Percentiles rank a stretch among this genome's conserved stretches.
Evolutionary conservation across 2,888 invertebrate species (phyloP).

Genomic region (Drosophila rubida): DNA sequence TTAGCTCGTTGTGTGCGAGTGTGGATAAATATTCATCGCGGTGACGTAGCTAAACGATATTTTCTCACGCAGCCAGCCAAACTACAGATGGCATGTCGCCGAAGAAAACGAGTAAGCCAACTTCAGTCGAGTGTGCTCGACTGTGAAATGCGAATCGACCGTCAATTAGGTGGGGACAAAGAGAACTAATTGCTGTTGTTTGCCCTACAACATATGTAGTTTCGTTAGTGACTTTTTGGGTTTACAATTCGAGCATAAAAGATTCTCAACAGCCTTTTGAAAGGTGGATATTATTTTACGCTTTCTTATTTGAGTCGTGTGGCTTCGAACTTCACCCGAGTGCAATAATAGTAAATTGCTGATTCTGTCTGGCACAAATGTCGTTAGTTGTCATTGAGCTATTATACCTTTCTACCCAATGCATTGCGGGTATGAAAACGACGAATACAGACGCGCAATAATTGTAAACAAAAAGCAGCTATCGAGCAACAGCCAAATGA

Average conservation of each 20-base stretch:
- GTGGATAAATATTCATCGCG: conserved; percentile 8
- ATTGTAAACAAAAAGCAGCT: conserved; percentile 49
- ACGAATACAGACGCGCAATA: conserved; percentile 38
- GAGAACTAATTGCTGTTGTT: too few species aligned
- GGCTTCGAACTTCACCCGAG: too few species aligned
- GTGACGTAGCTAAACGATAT: conserved; percentile 42
- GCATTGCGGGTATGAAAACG: conserved; percentile 9
- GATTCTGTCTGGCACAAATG: background rate
- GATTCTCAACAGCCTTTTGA: too few species aligned
- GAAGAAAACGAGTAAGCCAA: background rate
- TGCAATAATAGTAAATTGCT: background rate
- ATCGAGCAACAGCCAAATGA: conserved; percentile 36
- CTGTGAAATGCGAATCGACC: background rate
- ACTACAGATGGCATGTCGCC: conserved; percentile 18
- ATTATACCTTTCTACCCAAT: background rate
- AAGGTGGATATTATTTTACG: too few species aligned
- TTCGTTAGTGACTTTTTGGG: background rate
- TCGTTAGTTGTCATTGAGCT: background rate
- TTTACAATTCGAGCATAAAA: background rate
- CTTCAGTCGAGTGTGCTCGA: conserved; percentile 7
- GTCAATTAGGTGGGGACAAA: background rate
- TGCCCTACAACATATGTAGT: too few species aligned
- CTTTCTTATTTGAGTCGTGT: too few species aligned
- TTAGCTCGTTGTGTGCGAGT: background rate
- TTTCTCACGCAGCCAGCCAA: conserved; percentile 52